Base-by-base conservation (phyloP, 1,140 invertebrate genomes). In the Penaeus vannamei region DNA sequence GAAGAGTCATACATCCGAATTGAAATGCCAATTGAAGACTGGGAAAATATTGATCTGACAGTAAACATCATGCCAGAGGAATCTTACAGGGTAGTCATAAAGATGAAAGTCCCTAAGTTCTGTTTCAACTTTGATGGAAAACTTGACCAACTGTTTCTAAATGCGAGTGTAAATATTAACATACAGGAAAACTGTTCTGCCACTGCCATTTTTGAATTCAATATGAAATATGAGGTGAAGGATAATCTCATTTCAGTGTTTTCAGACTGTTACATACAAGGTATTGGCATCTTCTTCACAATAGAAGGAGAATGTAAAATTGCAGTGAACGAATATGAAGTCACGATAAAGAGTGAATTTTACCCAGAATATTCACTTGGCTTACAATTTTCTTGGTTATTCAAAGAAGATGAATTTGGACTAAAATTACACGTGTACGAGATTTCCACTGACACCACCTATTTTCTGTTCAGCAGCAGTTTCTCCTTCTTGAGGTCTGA, bases 41-140 rank as follows among this genome's bases (percentile, higher is more conserved):
- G 79, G 64, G 83, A 89, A 79, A 84, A 89, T 66, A 26, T 84
- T 10, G 76, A 84, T 36, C 2, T 89, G 17, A 61, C 82, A 20
- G 17, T 89, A 22, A 89, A 84, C 20, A 32, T 89, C 29, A 22
- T 36, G 46, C 59, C 23, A 26, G 60, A 85, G n/a, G 66, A 77
- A 22, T 22, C 22, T 2, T 89, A 53, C 32, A 72, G 72, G 46
- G 72, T 84, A 1, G 42, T 64, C 32, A 22, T 80, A 22, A 32
- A 60, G 5, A 17, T 89, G 59, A 42, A 80, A 61, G 26, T 61
- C 22, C 69, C 32, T 62, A 62, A 80, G 5, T 29, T 84, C 42
- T 85, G 82, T 64, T 23, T 64, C 19, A 66, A 61, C n/a, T 23
- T 89, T 23, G 83, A 84, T 36, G 87, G 87, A 32, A 79, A 17